Evolutionary conservation across 2,888 invertebrate species (phyloP).

Genomic region (Hyppa rectilinea): DNA sequence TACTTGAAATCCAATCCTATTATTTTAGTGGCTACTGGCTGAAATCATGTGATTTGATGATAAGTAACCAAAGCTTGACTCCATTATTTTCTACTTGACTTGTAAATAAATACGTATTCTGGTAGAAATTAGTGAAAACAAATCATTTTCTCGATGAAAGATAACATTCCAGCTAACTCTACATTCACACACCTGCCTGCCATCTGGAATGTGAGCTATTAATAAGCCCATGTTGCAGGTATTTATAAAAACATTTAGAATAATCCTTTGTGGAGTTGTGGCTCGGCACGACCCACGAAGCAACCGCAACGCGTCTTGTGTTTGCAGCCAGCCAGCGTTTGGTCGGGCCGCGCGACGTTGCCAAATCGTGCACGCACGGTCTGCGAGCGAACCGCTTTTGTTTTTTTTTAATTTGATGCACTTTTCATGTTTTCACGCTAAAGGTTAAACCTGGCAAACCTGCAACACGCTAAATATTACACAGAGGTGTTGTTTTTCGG

Average conservation of each 20-base stretch:
- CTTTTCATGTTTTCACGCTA: constrained; percentile 61
- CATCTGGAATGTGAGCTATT: constrained; percentile 31
- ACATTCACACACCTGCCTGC: constrained; percentile 17
- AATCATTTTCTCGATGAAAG: neutral
- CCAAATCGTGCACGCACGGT: constrained; percentile 63
- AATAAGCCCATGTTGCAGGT: constrained; percentile 30
- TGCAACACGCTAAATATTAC: constrained; percentile 37
- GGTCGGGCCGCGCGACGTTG: constrained; percentile 59
- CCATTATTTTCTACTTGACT: neutral
- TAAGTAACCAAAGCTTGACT: neutral
- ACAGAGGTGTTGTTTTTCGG: constrained; percentile 31
- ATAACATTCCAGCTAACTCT: neutral
- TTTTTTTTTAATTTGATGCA: constrained; percentile 53
- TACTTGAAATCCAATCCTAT: neutral
- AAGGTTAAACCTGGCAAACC: constrained; percentile 44
- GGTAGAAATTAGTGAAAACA: neutral
- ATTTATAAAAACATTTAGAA: constrained; percentile 47
- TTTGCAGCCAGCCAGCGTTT: constrained; percentile 41
- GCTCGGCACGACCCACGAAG: constrained; percentile 47
- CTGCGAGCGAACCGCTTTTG: constrained; percentile 18
- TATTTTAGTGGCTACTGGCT: neutral
- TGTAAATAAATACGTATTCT: neutral
- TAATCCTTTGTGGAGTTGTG: constrained; percentile 50
- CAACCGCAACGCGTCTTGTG: constrained; percentile 54
- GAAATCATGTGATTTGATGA: neutral